Evolutionary conservation across 2,113 vertebrate genomes (phyloP), one percentile per base, ranked within the genome.

Genomic region (Dryoscopus gambensis): DNA sequence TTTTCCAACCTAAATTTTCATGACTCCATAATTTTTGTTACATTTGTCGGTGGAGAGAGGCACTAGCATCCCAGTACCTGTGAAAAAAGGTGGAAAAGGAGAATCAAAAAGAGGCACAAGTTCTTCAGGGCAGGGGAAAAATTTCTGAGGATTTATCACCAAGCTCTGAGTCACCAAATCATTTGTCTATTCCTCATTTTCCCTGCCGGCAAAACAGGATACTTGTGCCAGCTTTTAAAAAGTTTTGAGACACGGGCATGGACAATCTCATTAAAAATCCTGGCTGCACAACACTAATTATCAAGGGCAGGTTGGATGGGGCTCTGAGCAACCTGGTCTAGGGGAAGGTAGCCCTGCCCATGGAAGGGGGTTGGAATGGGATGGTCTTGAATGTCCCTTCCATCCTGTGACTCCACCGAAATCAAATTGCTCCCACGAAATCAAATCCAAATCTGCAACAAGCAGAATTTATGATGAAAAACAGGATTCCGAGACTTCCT

Each of bases 401-500:
- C 55, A 35, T 11, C 35, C 30, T 15, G 17, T 49, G 46, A 71
- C 64, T 63, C 56, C 56, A 63, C n/a, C n/a, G n/a, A n/a, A n/a
- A n/a, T n/a, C n/a, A n/a, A n/a, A n/a, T 44, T 90, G 17, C 31
- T 83, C 9, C 24, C 24, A 40, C 18, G 4, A 50, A 91, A 82
- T 50, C 63, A 70, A 35, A 65, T 0, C 1, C 24, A 47, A 15
- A 10, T 73, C 9, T 68, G 13, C 19, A 74, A 52, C 4, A 49
- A 53, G 5, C 16, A 62, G 23, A 60, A 64, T 15, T 73, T 49
- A 37, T 56, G 93, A 56, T 3, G 6, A 11, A 86, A 76, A 28
- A 1, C 9, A 9, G 7, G 60, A 52, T 56, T 75, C 6, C 0
- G 1, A 10, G 11, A 8, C 33, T 65, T 64, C 49, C 49, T 71